Evolutionary conservation across 2,797 vertebrate species (phyloP).

Genomic region (Erethizon dorsatum): DNA sequence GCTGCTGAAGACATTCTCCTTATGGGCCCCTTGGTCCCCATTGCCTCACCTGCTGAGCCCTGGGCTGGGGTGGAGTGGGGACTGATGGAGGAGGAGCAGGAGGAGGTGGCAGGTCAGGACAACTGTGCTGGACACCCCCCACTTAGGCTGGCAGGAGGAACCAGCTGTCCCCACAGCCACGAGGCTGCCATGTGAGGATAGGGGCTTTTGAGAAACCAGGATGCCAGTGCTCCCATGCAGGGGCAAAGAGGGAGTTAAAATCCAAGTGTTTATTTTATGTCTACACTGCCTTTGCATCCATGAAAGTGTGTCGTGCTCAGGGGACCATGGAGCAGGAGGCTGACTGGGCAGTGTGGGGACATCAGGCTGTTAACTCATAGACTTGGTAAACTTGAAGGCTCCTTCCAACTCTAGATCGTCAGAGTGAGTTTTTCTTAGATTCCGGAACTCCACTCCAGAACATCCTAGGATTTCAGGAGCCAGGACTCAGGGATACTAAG

Average conservation of each 20-base stretch:
- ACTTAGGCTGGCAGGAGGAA: neutral
- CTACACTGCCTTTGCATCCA: neutral
- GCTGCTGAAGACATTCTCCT: slow-evolving; percentile 69
- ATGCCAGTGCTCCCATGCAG: neutral
- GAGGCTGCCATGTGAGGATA: neutral
- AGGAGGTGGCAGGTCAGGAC: neutral
- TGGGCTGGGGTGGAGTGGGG: neutral
- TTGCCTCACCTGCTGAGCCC: neutral
- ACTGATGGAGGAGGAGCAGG: neutral
- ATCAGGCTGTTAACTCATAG: slow-evolving; percentile 25
- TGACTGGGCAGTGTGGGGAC: neutral
- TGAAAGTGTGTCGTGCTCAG: neutral
- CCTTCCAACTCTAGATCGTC: neutral
- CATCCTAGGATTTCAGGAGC: neutral
- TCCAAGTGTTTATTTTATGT: slow-evolving; percentile 42
- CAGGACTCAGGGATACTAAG: neutral
- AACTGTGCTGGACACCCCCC: neutral
- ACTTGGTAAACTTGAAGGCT: neutral
- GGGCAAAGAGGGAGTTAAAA: neutral
- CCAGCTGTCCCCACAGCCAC: rapidly evolving
- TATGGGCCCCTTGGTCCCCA: neutral
- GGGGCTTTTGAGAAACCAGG: neutral
- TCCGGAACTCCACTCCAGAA: neutral
- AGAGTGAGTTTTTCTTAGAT: neutral
- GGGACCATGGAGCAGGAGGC: neutral